These are phyloP conservation scores for Syngnathus rostellatus DNA, from an alignment of 2,797 vertebrate genomes.

Conservation along the genomic window DNA sequence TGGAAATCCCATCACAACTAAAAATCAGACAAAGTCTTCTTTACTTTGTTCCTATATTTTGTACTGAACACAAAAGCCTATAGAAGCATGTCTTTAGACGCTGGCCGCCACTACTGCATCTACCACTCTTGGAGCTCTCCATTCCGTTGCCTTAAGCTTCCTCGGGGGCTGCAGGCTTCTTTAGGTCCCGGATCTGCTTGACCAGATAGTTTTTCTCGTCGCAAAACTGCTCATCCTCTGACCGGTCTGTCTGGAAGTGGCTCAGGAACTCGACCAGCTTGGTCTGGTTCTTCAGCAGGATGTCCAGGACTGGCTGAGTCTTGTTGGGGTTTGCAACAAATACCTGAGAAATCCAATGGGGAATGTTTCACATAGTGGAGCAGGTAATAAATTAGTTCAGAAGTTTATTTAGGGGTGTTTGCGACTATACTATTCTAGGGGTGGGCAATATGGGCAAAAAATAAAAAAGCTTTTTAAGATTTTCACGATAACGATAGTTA, in stretches of 20 bases:
- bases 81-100: conserved; percentile 39
- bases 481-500: no score
- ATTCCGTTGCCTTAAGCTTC: conserved; percentile 48
- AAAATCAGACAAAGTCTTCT: conserved; percentile 43
- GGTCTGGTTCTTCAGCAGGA: conserved; percentile 78
- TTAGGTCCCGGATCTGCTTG: conserved; percentile 78
- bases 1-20: conserved; percentile 46
- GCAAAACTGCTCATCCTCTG: conserved; percentile 79
- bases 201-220: conserved; percentile 81
- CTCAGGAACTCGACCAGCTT: conserved; percentile 76
- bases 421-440: no score
- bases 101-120: conserved; percentile 32
- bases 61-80: conserved; percentile 45
- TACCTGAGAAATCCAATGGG: conserved; percentile 49
- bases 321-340: conserved; percentile 79
- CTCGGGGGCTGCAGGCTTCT: conserved; percentile 61
- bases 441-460: no score
- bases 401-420: no score
- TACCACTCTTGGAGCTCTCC: conserved; percentile 27
- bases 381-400: not conserved
- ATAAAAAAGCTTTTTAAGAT: no score
- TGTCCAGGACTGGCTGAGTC: conserved; percentile 77
- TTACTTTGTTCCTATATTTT: conserved; percentile 49
- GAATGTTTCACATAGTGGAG: not conserved
- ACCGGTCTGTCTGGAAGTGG: conserved; percentile 74